A percentile compares a stretch with the other conserved stretches of the same genome.
Evolutionary conservation across 1,140 invertebrate genomes (phyloP).

Genomic region (Leptestheria dahalacensis): DNA sequence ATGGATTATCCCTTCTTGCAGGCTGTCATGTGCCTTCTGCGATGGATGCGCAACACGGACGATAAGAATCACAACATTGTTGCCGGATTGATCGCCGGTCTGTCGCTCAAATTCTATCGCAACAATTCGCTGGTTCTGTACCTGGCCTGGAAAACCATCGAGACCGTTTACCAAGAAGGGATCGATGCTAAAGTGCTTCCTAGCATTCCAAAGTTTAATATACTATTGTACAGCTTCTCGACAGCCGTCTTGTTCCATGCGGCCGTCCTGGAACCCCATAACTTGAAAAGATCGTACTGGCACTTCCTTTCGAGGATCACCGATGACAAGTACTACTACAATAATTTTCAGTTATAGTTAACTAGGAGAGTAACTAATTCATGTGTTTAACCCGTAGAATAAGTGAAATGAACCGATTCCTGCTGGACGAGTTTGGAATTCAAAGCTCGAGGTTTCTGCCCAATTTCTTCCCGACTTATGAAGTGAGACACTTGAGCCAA

Average conservation of each 20-base stretch:
- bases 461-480: constrained; percentile 12
- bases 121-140: constrained; percentile 51
- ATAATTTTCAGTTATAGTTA: constrained; percentile 24
- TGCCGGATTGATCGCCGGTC: constrained; percentile 44
- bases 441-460: constrained; percentile 21
- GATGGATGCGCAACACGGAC: constrained; percentile 9
- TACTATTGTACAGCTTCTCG: constrained; percentile 58
- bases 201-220: constrained; percentile 41
- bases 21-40: constrained; percentile 12
- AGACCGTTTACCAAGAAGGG: constrained; percentile 44
- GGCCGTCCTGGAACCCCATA: constrained; percentile 60
- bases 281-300: constrained; percentile 64
- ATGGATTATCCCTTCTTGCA: not conserved
- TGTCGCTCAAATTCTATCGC: constrained; percentile 36
- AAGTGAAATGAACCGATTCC: constrained; percentile 35
- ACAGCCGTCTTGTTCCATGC: constrained; percentile 65
- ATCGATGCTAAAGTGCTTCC: constrained; percentile 39
- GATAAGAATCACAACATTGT: constrained; percentile 27
- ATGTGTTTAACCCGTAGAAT: constrained; percentile 33
- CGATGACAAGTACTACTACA: constrained; percentile 41
- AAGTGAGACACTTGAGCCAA: constrained; percentile 8
- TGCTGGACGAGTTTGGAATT: constrained; percentile 42
- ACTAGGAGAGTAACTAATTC: constrained; percentile 10
- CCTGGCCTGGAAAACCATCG: constrained; percentile 52
- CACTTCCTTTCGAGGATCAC: constrained; percentile 61